phyloP scores from a whole-genome alignment of 2,113 vertebrate species.

The Australoheros scitulus region DNA sequence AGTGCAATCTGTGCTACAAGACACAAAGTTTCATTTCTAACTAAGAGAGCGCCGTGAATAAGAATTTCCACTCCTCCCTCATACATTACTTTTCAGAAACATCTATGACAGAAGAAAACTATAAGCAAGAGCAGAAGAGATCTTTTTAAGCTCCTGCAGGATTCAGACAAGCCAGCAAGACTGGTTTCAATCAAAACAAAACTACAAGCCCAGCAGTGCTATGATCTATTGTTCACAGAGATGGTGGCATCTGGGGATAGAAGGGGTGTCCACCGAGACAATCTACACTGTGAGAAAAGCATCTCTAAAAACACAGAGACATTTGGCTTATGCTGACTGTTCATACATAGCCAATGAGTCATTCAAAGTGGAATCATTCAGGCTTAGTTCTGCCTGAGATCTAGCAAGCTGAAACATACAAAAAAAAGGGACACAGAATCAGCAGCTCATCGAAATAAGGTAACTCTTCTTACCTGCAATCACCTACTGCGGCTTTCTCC shows the following conservation, averaged over 20 bases:
- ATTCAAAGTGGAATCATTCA: constrained; percentile 9
- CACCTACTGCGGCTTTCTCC: not conserved
- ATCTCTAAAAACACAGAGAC: constrained; percentile 4
- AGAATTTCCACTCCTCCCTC: constrained; percentile 48
- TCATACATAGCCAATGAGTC: not conserved
- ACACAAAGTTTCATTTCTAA: constrained; percentile 41
- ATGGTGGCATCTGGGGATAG: constrained; percentile 26
- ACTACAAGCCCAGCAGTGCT: constrained; percentile 23
- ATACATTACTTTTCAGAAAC: not conserved
- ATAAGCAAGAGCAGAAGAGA: constrained; percentile 27
- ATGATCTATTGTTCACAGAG: constrained; percentile 38
- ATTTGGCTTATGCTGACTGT: constrained; percentile 10
- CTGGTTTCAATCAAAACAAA: constrained; percentile 68
- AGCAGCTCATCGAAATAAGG: constrained; percentile 8
- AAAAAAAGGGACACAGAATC: not conserved
- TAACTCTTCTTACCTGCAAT: constrained; percentile 57
- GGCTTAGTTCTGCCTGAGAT: not conserved
- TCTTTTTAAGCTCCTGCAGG: constrained; percentile 15
- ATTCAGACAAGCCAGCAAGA: constrained; percentile 44
- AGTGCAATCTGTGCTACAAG: not conserved
- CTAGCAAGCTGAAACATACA: not conserved
- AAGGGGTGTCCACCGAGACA: not conserved
- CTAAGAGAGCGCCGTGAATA: constrained; percentile 34
- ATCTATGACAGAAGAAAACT: constrained; percentile 21
- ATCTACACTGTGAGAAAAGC: not conserved